Evolutionary conservation across 2,888 invertebrate genomes (phyloP).

Genomic region (Agonopterix arenella): DNA sequence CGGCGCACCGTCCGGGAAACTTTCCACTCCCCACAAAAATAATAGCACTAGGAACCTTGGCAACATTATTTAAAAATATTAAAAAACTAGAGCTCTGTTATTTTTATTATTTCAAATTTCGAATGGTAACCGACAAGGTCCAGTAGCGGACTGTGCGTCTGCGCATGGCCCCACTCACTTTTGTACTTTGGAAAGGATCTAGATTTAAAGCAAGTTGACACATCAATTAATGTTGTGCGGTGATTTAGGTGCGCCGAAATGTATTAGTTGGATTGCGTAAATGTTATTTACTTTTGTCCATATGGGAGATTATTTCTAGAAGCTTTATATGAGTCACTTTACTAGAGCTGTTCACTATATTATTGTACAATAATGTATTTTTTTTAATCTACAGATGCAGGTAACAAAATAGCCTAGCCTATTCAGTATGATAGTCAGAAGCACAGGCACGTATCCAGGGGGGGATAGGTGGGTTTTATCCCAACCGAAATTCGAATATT

Average conservation of each 20-base stretch:
- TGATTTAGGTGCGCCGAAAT: conserved; percentile 39
- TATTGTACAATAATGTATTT: no score
- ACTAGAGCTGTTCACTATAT: no score
- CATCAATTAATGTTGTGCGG: conserved; percentile 44
- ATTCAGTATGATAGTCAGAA: no score
- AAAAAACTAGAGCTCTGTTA: background rate
- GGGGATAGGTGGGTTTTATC: no score
- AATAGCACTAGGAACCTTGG: conserved; percentile 41
- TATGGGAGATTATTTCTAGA: no score
- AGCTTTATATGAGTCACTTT: no score
- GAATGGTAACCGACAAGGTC: conserved; percentile 25
- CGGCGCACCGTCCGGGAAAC: conserved; percentile 89
- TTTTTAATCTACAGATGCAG: no score
- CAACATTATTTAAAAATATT: conserved; percentile 31
- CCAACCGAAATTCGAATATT: no score
- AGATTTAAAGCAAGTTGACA: conserved; percentile 54
- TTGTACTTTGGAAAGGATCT: conserved; percentile 70
- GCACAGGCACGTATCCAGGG: no score
- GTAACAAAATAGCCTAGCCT: no score
- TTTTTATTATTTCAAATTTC: background rate
- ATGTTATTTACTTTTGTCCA: background rate
- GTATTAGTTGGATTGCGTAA: conserved; percentile 32
- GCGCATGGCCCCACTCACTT: conserved; percentile 49
- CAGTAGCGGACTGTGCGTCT: conserved; percentile 46
- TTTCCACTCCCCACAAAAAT: conserved; percentile 49